Base-by-base conservation (phyloP, 2,797 vertebrate genomes). In the Tinamus major region DNA sequence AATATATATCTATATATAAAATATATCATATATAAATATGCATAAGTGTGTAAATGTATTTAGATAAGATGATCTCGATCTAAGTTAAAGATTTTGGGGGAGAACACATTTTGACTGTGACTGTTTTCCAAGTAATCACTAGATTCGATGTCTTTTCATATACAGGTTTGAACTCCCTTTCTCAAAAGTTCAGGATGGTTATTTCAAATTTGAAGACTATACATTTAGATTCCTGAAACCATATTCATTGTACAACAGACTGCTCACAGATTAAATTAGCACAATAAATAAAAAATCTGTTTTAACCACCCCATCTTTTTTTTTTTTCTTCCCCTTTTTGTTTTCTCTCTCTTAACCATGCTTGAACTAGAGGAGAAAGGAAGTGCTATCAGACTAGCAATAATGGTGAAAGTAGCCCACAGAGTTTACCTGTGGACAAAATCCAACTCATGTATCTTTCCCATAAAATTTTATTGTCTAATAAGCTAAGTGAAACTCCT, bases 51-150 rank as follows among this genome's bases (percentile, higher is more conserved):
- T 16, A 65, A 69, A 41, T 10, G 15, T 11, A 7, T 10, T 88
- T 11, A 88, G 15, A 6, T 14, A 10, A 46, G 31, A 46, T 3
- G 5, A n/a, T 13, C 80, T 4, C 3, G 7, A 58, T 17, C 18
- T 0, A 4, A 56, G 68, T 78, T 58, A 31, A 71, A 23, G 5
- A 6, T 24, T 61, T 10, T 4, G 4, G 0, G 21, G 0, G 19
- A 69, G 12, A 67, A 46, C 11, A 65, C 86, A 69, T 62, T 79
- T 51, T 71, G 27, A 18, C 29, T 72, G 19, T 39, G 24, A 15
- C 6, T 55, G 6, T 39, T 81, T 70, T 67, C 27, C 14, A 77
- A 4, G 19, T 26, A 68, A 10, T 9, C 13, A n/a, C 14, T 13
- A 82, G 19, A 76, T 51, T 58, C 8, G 46, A 2, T 12, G 2